These are phyloP conservation scores for Tupaia tana DNA, from an alignment of 2,113 vertebrate genomes.

Conservation along the genomic window DNA sequence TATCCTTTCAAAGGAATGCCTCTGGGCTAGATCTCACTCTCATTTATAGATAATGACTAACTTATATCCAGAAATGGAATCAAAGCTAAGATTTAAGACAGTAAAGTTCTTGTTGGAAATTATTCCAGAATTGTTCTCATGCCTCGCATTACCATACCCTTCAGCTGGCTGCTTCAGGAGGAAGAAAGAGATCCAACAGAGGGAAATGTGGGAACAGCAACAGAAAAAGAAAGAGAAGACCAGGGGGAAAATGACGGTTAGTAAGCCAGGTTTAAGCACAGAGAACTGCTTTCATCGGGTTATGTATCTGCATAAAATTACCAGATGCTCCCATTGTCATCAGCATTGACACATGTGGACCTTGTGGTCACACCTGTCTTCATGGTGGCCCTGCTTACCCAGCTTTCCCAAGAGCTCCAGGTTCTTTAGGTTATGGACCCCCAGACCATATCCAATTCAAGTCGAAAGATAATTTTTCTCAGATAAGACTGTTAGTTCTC, in stretches of 20 bases:
- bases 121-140: neutral
- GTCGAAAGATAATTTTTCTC: neutral
- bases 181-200: neutral
- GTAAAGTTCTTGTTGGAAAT: neutral
- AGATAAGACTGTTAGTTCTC: neutral
- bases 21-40: neutral
- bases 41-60: neutral
- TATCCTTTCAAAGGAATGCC: neutral
- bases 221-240: neutral
- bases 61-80: neutral
- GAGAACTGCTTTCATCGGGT: neutral
- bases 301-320: neutral
- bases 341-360: neutral
- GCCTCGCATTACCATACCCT: neutral
- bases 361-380: too few species aligned
- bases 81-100: neutral
- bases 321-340: neutral
- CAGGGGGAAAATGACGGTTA: rapidly evolving
- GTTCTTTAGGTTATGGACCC: neutral
- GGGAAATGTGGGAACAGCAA: too few species aligned
- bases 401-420: neutral
- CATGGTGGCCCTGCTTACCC: neutral
- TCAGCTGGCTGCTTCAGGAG: neutral
- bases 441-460: neutral
- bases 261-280: neutral